Evolutionary conservation across 2,888 invertebrate genomes (phyloP), one percentile per base, ranked within the genome.

Genomic region (Hirtodrosophila trivittata): DNA sequence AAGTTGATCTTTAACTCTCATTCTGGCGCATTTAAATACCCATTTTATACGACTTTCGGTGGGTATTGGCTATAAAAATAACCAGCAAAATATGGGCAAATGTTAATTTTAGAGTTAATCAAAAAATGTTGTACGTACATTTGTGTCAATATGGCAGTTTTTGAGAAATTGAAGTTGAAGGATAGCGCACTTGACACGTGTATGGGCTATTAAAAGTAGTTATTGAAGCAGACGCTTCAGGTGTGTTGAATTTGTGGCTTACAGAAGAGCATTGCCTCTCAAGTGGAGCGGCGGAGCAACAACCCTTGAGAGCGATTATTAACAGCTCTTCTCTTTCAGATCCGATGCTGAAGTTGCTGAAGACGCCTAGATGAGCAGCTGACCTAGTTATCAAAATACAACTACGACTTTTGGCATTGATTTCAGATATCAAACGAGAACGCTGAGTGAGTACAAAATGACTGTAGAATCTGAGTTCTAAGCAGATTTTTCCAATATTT

Each of bases 131-230:
- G n/a, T n/a, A n/a, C n/a, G n/a, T n/a, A n/a, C n/a, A n/a, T n/a
- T n/a, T n/a, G n/a, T n/a, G n/a, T n/a, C n/a, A n/a, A n/a, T n/a
- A n/a, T n/a, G n/a, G n/a, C n/a, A n/a, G n/a, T n/a, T n/a, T n/a
- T n/a, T n/a, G n/a, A n/a, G 49, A 47, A 50, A 5, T 21, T 21
- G 10, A 30, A 60, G 56, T 56, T 64, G 77, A 70, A 70, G 77
- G 77, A 67, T 64, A 71, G 45, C 46, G 52, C 75, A 67, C 78
- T 77, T 58, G 58, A 75, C 59, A 55, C 49, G 43, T 58, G 46
- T 52, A 42, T 51, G 38, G 38, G 26, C 33, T 56, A 33, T 47
- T 18, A 10, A 39, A 9, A 28, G 25, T 39, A 49, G 30, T 39
- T 73, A 21, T 21, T 21, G 18, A 21, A 21, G 18, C 35, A 43